Percentiles rank a stretch among this genome's conserved stretches.
phyloP scores from a whole-genome alignment of 2,797 vertebrate species.

The Anisognathus igniventris region DNA sequence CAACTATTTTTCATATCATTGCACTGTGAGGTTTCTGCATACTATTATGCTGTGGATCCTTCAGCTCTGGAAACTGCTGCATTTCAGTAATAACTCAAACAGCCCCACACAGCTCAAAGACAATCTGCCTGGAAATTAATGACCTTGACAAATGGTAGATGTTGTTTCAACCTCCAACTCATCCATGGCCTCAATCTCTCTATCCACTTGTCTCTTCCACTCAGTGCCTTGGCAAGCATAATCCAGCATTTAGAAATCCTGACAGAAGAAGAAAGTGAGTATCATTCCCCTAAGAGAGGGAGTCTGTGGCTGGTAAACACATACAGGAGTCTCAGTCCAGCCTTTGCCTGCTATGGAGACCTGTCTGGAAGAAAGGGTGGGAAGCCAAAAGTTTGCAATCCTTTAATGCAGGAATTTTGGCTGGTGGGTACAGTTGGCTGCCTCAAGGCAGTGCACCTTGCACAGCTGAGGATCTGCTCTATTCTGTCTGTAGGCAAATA shows the following conservation, averaged over 20 bases:
- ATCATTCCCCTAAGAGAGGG: not conserved
- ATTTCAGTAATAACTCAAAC: not conserved
- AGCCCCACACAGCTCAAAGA: not conserved
- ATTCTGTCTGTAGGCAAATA: not conserved
- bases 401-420: not conserved
- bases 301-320: not conserved
- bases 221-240: not conserved
- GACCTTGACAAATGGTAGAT: not conserved
- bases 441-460: not conserved
- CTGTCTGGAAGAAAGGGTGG: not conserved
- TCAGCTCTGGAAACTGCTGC: not conserved
- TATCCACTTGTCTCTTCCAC: not conserved
- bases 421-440: not conserved
- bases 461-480: not conserved
- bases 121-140: not conserved
- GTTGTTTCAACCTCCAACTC: not conserved
- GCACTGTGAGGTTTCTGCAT: not conserved
- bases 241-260: not conserved
- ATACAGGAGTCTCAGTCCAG: not conserved
- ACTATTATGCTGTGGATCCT: not conserved
- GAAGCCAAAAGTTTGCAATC: not conserved
- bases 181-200: not conserved
- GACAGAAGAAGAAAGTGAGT: not conserved
- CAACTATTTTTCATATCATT: not conserved
- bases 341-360: not conserved